Percentiles rank a stretch among this genome's conserved stretches.
phyloP scores from a whole-genome alignment of 2,888 invertebrate species.

The Yponomeuta plumbellus region DNA sequence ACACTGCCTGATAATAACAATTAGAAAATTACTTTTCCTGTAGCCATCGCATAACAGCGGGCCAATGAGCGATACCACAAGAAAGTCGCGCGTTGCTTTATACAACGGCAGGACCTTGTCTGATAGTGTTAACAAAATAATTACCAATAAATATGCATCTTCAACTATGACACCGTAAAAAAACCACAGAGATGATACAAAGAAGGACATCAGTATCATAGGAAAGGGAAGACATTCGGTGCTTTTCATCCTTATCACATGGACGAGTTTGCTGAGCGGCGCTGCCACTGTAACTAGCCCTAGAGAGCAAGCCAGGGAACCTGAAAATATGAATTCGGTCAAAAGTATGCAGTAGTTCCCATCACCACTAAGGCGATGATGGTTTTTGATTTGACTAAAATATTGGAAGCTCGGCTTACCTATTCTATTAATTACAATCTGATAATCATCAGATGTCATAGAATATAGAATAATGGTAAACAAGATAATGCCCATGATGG shows the following conservation, averaged over 20 bases:
- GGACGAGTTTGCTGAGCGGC: constrained; percentile 85
- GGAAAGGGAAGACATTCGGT: constrained; percentile 93
- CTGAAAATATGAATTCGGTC: constrained; percentile 45
- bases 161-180: constrained; percentile 87
- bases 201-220: constrained; percentile 87
- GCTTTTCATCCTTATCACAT: constrained; percentile 87
- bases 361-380: too few species aligned
- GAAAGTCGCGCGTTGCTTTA: too few species aligned
- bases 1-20: too few species aligned
- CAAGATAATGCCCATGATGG: constrained; percentile 69
- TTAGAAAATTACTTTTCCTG: too few species aligned
- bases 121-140: constrained; percentile 20
- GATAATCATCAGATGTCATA: constrained; percentile 69
- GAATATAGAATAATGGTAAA: constrained; percentile 75
- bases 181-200: constrained; percentile 90
- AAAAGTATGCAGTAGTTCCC: too few species aligned
- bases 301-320: constrained; percentile 81
- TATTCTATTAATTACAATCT: constrained; percentile 74
- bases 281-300: constrained; percentile 89
- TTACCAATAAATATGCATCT: constrained; percentile 88
- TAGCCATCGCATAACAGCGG: too few species aligned
- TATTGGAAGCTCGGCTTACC: constrained; percentile 63
- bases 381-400: too few species aligned
- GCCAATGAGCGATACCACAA: too few species aligned
- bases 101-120: too few species aligned